Percentiles rank a stretch among this genome's conserved stretches.
Conservation (phyloP, 2,113 vertebrate genomes). For the Nansenia antarctica region DNA sequence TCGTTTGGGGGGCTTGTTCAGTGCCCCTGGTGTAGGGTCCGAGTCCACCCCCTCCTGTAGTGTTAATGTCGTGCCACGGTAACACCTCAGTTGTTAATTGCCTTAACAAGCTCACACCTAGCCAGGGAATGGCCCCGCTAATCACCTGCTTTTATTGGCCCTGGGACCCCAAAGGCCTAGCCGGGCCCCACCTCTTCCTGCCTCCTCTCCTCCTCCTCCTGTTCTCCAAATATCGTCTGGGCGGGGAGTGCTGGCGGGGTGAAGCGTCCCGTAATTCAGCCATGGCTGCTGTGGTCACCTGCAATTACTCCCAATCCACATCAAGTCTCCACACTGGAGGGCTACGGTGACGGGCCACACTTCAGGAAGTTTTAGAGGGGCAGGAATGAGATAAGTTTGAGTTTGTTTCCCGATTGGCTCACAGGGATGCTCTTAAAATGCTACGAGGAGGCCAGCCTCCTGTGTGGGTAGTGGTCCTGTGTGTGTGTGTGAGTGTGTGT, state of each 20-base stretch:
- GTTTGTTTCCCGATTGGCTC: slow-evolving; percentile 16
- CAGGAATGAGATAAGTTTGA: not conserved
- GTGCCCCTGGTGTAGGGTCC: slow-evolving; percentile 27
- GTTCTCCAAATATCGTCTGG: slow-evolving; percentile 9
- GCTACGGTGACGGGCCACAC: slow-evolving; percentile 19
- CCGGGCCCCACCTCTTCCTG: slow-evolving; percentile 37
- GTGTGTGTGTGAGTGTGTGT: too few species aligned
- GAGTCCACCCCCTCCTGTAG: slow-evolving; percentile 38
- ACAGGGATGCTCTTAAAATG: slow-evolving; percentile 20
- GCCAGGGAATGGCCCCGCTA: slow-evolving; percentile 76
- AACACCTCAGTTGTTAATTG: slow-evolving; percentile 62
- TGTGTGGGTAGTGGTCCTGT: too few species aligned
- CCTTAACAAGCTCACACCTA: slow-evolving; percentile 74
- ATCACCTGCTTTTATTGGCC: slow-evolving; percentile 72
- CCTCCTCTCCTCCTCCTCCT: slow-evolving; percentile 14
- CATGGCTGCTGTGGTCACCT: slow-evolving; percentile 50
- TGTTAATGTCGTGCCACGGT: slow-evolving; percentile 74
- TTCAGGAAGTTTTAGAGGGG: slow-evolving; percentile 24
- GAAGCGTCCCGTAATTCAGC: slow-evolving; percentile 60
- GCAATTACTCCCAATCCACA: slow-evolving; percentile 47
- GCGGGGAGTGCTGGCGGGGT: slow-evolving; percentile 39
- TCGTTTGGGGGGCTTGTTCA: slow-evolving; percentile 10
- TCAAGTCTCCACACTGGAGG: slow-evolving; percentile 17
- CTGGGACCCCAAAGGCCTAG: slow-evolving; percentile 41
- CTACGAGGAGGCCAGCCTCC: not conserved